Conservation (phyloP, 2,113 vertebrate species). For the Micromys minutus region DNA sequence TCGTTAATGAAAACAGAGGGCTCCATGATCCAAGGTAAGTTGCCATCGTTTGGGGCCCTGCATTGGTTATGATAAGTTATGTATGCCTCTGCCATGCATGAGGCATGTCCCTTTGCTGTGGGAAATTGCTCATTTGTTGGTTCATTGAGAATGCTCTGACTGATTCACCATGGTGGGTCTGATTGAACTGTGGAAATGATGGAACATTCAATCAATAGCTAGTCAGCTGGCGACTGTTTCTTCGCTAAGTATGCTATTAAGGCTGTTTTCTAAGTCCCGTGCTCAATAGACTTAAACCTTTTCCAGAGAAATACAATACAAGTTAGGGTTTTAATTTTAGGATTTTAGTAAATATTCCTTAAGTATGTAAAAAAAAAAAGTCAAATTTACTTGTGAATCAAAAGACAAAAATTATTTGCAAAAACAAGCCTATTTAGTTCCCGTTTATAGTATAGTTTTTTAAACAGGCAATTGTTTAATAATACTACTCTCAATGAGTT, state of each 20-base stretch:
- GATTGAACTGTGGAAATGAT: constrained; percentile 74
- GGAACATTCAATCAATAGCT: constrained; percentile 79
- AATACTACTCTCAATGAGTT: neutral
- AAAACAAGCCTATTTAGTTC: constrained; percentile 36
- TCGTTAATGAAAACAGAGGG: constrained; percentile 59
- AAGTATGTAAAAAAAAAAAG: constrained; percentile 24
- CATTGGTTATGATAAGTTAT: constrained; percentile 66
- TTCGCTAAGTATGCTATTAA: constrained; percentile 79
- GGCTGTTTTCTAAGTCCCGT: constrained; percentile 44
- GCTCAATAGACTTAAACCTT: constrained; percentile 46
- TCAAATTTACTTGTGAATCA: constrained; percentile 38
- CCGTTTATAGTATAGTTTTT: constrained; percentile 1
- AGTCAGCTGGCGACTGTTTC: constrained; percentile 72
- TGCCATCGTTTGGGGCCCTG: constrained; percentile 38
- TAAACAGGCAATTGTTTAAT: neutral
- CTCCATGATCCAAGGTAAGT: constrained; percentile 64
- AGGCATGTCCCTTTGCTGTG: constrained; percentile 72
- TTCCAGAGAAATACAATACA: constrained; percentile 67
- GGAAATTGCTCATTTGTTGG: constrained; percentile 71
- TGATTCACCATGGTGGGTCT: constrained; percentile 77
- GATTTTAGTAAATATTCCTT: constrained; percentile 62
- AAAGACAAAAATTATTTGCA: constrained; percentile 37
- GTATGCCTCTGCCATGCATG: constrained; percentile 57
- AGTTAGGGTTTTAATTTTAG: constrained; percentile 64
- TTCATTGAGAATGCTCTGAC: constrained; percentile 71